These are phyloP conservation scores for Suncus etruscus DNA, from an alignment of 2,113 vertebrate genomes.

Conservation along the genomic window DNA sequence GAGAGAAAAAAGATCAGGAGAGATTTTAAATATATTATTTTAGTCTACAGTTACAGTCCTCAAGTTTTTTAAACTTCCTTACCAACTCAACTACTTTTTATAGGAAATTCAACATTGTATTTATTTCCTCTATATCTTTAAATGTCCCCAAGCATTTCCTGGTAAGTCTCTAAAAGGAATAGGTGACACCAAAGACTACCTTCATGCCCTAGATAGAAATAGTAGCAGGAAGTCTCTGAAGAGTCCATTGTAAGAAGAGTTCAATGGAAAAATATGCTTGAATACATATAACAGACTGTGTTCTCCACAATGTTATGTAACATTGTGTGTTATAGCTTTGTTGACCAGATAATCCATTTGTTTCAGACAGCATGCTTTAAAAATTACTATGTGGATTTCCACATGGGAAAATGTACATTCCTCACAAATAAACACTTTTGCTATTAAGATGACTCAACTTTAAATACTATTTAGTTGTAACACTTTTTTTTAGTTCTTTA, in stretches of 20 bases:
- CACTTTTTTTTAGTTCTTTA: not conserved
- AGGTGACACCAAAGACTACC: conserved; percentile 59
- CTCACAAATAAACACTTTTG: conserved; percentile 31
- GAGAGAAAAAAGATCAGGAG: conserved; percentile 12
- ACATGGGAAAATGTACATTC: conserved; percentile 51
- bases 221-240: conserved; percentile 69
- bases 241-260: conserved; percentile 45
- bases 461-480: conserved; percentile 7
- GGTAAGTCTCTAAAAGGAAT: conserved; percentile 64
- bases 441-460: conserved; percentile 37
- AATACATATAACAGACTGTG: conserved; percentile 44
- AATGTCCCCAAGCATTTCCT: conserved; percentile 72
- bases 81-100: conserved; percentile 42
- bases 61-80: conserved; percentile 48
- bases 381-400: conserved; percentile 31
- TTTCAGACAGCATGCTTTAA: conserved; percentile 55
- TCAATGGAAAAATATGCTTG: conserved; percentile 40
- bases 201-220: conserved; percentile 73
- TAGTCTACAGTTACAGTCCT: conserved; percentile 17
- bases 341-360: conserved; percentile 11
- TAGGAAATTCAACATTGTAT: conserved; percentile 59
- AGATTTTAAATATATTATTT: conserved; percentile 37
- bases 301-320: not conserved
- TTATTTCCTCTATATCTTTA: conserved; percentile 76
- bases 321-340: conserved; percentile 42